Conservation (phyloP, 2,888 invertebrate genomes). For the Hoplodrina ambigua region DNA sequence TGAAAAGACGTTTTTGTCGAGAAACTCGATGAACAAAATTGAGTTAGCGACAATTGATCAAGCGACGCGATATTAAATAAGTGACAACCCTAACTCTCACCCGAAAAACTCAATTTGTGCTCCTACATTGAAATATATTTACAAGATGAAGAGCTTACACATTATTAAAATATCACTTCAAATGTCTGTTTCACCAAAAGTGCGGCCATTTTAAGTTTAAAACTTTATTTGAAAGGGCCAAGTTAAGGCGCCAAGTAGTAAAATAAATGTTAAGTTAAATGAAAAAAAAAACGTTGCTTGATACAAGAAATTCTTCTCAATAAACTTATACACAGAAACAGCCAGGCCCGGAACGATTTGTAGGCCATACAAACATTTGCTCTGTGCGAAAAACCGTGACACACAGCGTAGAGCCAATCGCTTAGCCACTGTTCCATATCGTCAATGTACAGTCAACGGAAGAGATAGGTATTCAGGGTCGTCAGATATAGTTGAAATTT, state of each 20-base stretch:
- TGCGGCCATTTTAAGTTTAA: conserved; percentile 18
- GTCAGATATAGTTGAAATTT: too few relatives aligned
- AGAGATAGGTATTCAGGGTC: too few relatives aligned
- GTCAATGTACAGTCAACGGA: too few relatives aligned
- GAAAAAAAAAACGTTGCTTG: too few relatives aligned
- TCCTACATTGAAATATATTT: conserved; percentile 23
- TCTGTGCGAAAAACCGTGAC: too few relatives aligned
- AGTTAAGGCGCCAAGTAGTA: not conserved
- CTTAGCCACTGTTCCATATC: too few relatives aligned
- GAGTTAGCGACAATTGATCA: conserved; percentile 23
- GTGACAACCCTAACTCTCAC: conserved; percentile 7
- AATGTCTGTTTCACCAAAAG: conserved; percentile 47
- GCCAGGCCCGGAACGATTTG: too few relatives aligned
- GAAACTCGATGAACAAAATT: conserved; percentile 15
- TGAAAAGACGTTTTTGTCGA: conserved; percentile 17
- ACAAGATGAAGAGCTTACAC: conserved; percentile 27
- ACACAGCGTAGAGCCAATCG: too few relatives aligned
- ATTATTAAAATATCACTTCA: conserved; percentile 19
- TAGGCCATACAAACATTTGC: too few relatives aligned
- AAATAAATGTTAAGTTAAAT: not conserved
- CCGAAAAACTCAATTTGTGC: conserved; percentile 3
- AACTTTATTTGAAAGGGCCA: conserved; percentile 12
- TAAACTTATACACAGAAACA: too few relatives aligned
- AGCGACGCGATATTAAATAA: conserved; percentile 22
- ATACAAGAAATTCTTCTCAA: too few relatives aligned